Percentiles rank a stretch among this genome's conserved stretches.
Evolutionary conservation across 2,888 invertebrate species (phyloP).

Genomic region (Scelioninae gen. 1): DNA sequence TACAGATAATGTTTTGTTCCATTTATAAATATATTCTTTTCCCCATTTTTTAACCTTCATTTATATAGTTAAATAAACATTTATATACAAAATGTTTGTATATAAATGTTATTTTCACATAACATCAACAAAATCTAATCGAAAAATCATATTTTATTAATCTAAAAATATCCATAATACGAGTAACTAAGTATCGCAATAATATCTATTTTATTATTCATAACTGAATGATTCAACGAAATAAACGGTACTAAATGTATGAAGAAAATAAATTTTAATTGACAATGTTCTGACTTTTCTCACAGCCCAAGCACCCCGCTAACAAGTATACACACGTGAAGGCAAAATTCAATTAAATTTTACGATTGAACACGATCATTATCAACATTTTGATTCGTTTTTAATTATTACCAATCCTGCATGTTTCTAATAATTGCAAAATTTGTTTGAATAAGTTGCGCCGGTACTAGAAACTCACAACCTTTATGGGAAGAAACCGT

Average conservation of each 20-base stretch:
- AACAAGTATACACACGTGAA: not conserved
- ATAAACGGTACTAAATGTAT: not conserved
- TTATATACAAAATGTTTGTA: too few relatives aligned
- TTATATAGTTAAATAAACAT: too few relatives aligned
- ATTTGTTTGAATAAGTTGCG: slow-evolving; percentile 11
- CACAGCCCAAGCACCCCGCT: not conserved
- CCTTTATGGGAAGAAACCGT: slow-evolving; percentile 38
- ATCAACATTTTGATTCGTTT: slow-evolving; percentile 26
- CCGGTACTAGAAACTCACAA: too few relatives aligned
- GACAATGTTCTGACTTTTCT: not conserved
- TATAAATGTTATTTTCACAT: too few relatives aligned
- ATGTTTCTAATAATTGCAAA: slow-evolving; percentile 22
- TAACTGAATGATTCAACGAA: not conserved
- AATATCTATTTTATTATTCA: not conserved
- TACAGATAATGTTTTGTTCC: too few relatives aligned
- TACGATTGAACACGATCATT: slow-evolving; percentile 12
- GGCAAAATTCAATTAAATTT: slow-evolving; percentile 14
- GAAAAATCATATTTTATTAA: too few relatives aligned
- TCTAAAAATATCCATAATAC: too few relatives aligned
- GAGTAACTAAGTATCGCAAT: too few relatives aligned
- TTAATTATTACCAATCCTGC: slow-evolving; percentile 11
- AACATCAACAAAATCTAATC: too few relatives aligned
- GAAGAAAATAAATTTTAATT: not conserved
- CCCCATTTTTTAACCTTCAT: too few relatives aligned
- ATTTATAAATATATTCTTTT: too few relatives aligned